Evolutionary conservation across 2,888 invertebrate species (phyloP).

Genomic region (Drosophila nr. fundita): DNA sequence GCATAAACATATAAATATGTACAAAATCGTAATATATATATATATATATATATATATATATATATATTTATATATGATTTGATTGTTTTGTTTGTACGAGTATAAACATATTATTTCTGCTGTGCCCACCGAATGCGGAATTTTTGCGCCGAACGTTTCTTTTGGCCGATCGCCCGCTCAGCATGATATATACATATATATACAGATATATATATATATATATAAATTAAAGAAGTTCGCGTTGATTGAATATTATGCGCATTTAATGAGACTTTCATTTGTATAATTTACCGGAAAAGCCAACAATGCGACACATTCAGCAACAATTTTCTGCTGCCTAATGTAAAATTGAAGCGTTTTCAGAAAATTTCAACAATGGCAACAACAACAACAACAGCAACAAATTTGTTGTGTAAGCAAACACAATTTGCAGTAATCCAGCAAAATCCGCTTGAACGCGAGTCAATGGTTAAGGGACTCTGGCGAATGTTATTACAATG

Average conservation of each 20-base stretch:
- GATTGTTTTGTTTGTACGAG: neutral
- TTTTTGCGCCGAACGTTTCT: constrained; percentile 44
- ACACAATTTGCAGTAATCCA: constrained; percentile 60
- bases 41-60: constrained; percentile 6
- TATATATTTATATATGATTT: neutral
- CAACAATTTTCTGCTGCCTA: constrained; percentile 48
- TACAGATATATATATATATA: neutral
- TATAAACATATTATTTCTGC: constrained; percentile 26
- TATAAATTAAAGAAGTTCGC: constrained; percentile 1
- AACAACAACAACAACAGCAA: neutral
- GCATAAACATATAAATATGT: constrained; percentile 12
- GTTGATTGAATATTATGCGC: constrained; percentile 51
- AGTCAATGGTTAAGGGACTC: constrained; percentile 30
- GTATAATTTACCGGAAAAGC: constrained; percentile 25
- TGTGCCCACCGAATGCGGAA: constrained; percentile 42
- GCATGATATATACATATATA: constrained; percentile 12
- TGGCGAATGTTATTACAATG: constrained; percentile 30
- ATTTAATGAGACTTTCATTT: constrained; percentile 49
- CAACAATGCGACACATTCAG: constrained; percentile 21
- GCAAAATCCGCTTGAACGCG: constrained; percentile 59
- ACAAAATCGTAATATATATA: constrained; percentile 8
- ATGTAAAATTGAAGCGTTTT: constrained; percentile 62
- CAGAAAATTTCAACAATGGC: constrained; percentile 10
- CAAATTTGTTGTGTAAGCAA: constrained; percentile 42
- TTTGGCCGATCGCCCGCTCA: constrained; percentile 59